A percentile compares a stretch with the other conserved stretches of the same genome.
phyloP scores from a whole-genome alignment of 2,113 vertebrate species.

The Ophiodon elongatus region DNA sequence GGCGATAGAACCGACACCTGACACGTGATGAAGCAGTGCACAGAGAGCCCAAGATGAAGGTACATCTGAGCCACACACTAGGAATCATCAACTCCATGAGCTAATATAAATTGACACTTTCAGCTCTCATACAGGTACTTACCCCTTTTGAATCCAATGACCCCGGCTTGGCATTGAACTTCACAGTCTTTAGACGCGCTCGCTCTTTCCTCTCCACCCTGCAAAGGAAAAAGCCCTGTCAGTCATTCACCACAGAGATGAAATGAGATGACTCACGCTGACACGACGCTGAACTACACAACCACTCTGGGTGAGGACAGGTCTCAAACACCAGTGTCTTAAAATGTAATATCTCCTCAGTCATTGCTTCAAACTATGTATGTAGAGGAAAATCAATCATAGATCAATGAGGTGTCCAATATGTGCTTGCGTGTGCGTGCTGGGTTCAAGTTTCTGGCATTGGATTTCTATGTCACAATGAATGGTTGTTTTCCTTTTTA shows the following conservation, averaged over 20 bases:
- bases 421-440: neutral
- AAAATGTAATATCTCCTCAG: neutral
- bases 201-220: constrained; percentile 98
- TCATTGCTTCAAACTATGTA: neutral
- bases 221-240: constrained; percentile 54
- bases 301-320: neutral
- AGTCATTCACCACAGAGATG: neutral
- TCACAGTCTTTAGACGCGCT: constrained; percentile 96
- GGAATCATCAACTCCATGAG: neutral
- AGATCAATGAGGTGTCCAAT: neutral
- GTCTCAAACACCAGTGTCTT: neutral
- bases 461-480: neutral
- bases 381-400: neutral
- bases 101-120: neutral
- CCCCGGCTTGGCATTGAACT: constrained; percentile 95
- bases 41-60: neutral
- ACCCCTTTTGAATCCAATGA: constrained; percentile 96
- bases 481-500: neutral
- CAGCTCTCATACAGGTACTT: constrained; percentile 72
- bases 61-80: neutral
- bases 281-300: neutral
- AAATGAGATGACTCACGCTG: neutral
- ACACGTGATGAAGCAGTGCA: neutral
- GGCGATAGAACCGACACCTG: neutral
- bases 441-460: neutral